These are phyloP conservation scores for Pollimyrus isidori DNA, from an alignment of 2,113 vertebrate species.

Conservation along the genomic window DNA sequence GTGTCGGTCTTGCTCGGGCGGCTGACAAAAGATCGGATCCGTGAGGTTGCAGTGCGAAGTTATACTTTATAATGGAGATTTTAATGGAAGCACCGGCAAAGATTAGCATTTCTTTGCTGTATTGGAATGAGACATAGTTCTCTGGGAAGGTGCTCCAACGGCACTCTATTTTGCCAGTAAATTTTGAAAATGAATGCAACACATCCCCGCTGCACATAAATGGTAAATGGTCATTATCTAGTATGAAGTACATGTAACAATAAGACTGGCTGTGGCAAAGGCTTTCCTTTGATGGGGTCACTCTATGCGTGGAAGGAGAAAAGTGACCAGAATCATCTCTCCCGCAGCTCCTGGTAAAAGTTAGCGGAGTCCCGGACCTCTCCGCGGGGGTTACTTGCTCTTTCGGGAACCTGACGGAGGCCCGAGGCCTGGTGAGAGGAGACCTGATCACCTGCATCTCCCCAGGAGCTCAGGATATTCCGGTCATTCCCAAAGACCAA, in stretches of 20 bases:
- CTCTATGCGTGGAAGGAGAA: background rate
- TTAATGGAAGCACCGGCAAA: background rate
- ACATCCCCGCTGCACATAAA: background rate
- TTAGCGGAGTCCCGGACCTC: conserved; percentile 79
- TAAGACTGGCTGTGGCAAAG: background rate
- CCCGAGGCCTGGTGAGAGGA: conserved; percentile 75
- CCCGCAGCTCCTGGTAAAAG: conserved; percentile 71
- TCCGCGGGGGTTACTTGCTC: conserved; percentile 73
- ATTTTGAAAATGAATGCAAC: background rate
- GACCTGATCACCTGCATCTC: conserved; percentile 78
- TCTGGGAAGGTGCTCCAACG: background rate
- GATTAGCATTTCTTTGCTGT: background rate
- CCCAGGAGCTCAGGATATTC: conserved; percentile 75
- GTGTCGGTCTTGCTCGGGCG: background rate
- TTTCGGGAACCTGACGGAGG: conserved; percentile 76
- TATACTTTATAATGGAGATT: background rate
- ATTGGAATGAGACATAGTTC: background rate
- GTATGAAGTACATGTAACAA: background rate
- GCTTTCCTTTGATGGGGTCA: background rate
- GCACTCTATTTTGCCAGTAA: background rate
- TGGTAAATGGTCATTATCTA: background rate
- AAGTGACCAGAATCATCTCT: background rate
- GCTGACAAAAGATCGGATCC: background rate
- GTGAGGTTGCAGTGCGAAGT: background rate
- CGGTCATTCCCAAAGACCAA: conserved; percentile 78